Conservation (phyloP, 1,140 invertebrate species). For the Cyclargus thomasi region DNA sequence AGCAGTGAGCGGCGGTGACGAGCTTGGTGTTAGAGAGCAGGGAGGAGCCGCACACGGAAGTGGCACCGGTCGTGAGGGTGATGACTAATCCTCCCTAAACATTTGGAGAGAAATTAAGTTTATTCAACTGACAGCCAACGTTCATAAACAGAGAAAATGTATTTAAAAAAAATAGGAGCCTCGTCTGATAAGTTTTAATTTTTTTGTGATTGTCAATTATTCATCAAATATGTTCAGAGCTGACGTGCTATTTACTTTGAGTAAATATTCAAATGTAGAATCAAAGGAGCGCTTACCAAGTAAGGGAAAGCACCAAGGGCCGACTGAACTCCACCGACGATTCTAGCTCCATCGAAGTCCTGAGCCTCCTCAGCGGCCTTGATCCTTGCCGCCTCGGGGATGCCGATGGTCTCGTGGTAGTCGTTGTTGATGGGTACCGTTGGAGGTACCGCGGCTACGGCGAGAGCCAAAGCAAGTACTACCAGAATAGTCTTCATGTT, state of each 20-base stretch:
- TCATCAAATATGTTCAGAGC: too few species aligned
- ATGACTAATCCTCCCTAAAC: conserved; percentile 22
- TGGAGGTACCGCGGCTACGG: conserved; percentile 3
- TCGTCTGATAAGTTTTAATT: neutral
- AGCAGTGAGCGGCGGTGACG: conserved; percentile 24
- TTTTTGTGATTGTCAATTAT: too few species aligned
- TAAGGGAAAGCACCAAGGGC: conserved; percentile 22
- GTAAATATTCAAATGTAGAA: too few species aligned
- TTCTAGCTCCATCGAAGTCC: conserved; percentile 29
- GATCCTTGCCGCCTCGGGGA: conserved; percentile 18
- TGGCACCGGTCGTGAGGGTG: conserved; percentile 11
- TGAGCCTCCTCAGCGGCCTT: conserved; percentile 22
- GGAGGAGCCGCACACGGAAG: conserved; percentile 23
- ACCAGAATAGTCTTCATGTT: conserved; percentile 26
- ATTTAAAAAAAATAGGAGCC: too few species aligned
- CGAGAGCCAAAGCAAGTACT: conserved; percentile 7
- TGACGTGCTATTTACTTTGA: too few species aligned
- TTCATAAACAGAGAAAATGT: neutral
- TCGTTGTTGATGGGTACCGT: conserved; percentile 20
- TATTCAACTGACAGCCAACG: neutral
- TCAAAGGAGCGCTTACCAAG: conserved; percentile 23
- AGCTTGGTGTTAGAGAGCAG: conserved; percentile 17
- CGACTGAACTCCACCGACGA: conserved; percentile 15
- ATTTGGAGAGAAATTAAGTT: neutral
- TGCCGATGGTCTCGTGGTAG: conserved; percentile 23